Evolutionary conservation across 2,888 invertebrate species (phyloP), one percentile per base, ranked within the genome.

Genomic region (Maniola hyperantus): DNA sequence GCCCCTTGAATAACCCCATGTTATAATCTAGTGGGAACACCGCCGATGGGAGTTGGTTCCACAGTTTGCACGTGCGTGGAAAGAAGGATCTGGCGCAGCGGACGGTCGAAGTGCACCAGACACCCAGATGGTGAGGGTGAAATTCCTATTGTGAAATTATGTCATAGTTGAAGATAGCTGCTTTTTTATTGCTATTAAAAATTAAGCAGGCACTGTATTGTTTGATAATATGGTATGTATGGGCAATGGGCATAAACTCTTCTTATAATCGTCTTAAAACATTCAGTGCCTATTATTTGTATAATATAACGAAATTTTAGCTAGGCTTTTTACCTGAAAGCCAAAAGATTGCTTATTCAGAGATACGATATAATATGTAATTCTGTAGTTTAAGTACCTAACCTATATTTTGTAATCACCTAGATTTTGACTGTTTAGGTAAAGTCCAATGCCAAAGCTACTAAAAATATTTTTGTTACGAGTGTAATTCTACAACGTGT

Each of bases 331-430:
- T 76, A 77, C 69, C 65, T 65, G 42, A 59, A 69, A 71, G 74
- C 75, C 73, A 71, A 74, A 72, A 78, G 76, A 78, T 77, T 80
- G 81, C 79, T 81, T 78, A 75, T 88, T 89, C 88, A 88, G 85
- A 88, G 86, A 88, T 88, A 88, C 89, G 87, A 88, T 89, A 87
- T 87, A 84, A 82, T 78, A 87, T 87, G 83, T 82, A 78, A 81
- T 75, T 69, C 61, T 68, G 66, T 74, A 73, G 57, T 77, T n/a
- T 83, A 83, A 64, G 61, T 15, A n/a, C n/a, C n/a, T n/a, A 44
- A 33, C 5, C 7, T 81, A 84, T 88, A 84, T 86, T 86, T 87
- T 85, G 78, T 87, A 83, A 83, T 79, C 79, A 79, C 82, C 79
- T 81, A 84, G 81, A 84, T 80, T 82, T 74, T 39, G 81, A 83